phyloP scores from a whole-genome alignment of 2,888 invertebrate genomes.

The Microctonus brassicae region DNA sequence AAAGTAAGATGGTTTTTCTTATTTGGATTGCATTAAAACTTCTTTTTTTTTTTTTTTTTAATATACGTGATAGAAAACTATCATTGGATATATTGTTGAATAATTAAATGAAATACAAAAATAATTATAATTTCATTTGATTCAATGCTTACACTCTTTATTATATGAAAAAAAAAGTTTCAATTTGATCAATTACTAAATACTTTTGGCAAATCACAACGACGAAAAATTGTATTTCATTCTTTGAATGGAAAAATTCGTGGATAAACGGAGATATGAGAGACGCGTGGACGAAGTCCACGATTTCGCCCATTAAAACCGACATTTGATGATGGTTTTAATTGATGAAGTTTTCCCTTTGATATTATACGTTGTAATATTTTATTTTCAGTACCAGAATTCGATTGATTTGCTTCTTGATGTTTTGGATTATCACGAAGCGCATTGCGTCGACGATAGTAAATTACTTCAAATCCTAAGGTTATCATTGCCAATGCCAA shows the following conservation, averaged over 20 bases:
- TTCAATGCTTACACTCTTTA: neutral
- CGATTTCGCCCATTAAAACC: conserved; percentile 54
- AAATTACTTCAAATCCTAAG: conserved; percentile 84
- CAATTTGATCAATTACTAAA: too few species aligned
- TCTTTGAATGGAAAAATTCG: conserved; percentile 65
- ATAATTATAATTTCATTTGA: neutral
- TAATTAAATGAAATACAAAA: too few species aligned
- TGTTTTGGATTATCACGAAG: conserved; percentile 35
- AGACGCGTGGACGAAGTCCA: conserved; percentile 59
- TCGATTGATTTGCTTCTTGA: conserved; percentile 45
- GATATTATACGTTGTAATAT: conserved; percentile 50
- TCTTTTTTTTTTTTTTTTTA: conserved; percentile 6
- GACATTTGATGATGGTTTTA: conserved; percentile 63
- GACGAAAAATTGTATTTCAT: conserved; percentile 41
- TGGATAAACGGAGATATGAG: conserved; percentile 69
- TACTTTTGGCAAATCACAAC: neutral
- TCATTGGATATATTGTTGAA: neutral
- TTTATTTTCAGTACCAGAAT: conserved; percentile 25
- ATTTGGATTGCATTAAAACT: conserved; percentile 7
- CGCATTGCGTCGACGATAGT: conserved; percentile 71
- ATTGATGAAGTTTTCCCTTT: conserved; percentile 36
- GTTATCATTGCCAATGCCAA: conserved; percentile 88
- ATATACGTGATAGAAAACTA: neutral
- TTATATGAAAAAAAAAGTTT: too few species aligned
- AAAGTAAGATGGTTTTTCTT: conserved; percentile 26